Evolutionary conservation across 2,797 vertebrate species (phyloP).

Genomic region (Sparidentex hasta): DNA sequence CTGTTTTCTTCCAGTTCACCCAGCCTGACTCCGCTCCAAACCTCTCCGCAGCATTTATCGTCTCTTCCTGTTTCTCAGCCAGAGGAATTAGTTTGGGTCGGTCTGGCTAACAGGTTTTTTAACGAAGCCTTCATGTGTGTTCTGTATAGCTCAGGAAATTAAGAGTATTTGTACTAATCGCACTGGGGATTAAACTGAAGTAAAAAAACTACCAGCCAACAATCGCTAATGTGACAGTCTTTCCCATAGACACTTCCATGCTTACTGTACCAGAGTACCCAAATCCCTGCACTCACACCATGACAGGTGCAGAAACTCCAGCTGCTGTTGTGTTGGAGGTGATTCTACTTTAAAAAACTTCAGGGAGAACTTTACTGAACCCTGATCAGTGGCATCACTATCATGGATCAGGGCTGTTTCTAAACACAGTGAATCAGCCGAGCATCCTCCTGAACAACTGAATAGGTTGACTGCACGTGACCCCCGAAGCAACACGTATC

Average conservation of each 20-base stretch:
- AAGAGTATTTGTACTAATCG: not conserved
- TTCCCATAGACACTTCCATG: not conserved
- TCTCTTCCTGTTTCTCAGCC: conserved; percentile 24
- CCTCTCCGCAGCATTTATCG: conserved; percentile 17
- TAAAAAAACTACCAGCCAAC: not conserved
- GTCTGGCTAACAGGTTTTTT: not conserved
- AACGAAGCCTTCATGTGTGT: not conserved
- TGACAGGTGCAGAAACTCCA: not conserved
- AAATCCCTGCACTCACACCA: not conserved
- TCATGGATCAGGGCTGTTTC: not conserved
- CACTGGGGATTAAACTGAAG: not conserved
- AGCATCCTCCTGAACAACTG: no score
- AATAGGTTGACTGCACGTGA: no score
- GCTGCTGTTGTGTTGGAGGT: no score
- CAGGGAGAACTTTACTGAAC: not conserved
- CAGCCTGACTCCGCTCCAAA: not conserved
- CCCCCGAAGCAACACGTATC: no score
- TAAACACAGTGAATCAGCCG: not conserved
- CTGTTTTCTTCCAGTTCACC: not conserved
- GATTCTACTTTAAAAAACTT: not conserved
- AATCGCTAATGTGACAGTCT: not conserved
- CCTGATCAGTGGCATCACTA: not conserved
- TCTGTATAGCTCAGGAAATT: not conserved
- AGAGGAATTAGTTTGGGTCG: conserved; percentile 3
- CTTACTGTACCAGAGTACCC: not conserved